Evolutionary conservation across 1,140 invertebrate species (phyloP).

Genomic region (Ridgeia piscesae): DNA sequence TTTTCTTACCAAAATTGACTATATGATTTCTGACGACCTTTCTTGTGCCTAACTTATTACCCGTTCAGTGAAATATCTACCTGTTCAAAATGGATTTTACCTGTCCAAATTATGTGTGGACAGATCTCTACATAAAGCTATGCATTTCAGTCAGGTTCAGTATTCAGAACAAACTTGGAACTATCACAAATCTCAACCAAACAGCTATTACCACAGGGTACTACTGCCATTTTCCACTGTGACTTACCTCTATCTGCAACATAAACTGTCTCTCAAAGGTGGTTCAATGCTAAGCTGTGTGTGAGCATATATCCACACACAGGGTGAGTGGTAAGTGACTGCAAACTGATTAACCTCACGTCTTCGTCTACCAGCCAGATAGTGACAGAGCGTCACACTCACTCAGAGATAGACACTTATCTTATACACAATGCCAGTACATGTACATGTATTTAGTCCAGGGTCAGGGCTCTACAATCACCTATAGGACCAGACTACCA

Average conservation of each 20-base stretch:
- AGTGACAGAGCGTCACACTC: not conserved
- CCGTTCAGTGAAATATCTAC: too few species aligned
- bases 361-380: not conserved
- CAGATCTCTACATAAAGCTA: too few species aligned
- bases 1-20: too few species aligned
- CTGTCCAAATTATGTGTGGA: too few species aligned
- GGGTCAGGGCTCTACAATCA: not conserved
- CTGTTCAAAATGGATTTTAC: too few species aligned
- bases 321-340: not conserved
- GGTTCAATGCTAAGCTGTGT: not conserved
- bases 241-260: not conserved
- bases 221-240: not conserved
- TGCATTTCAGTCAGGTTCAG: too few species aligned
- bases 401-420: not conserved
- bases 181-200: too few species aligned
- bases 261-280: not conserved
- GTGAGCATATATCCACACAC: not conserved
- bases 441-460: conserved; percentile 5
- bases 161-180: too few species aligned
- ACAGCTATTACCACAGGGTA: too few species aligned
- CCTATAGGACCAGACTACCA: not conserved
- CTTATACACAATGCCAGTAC: not conserved
- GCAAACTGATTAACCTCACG: not conserved
- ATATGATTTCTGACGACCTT: too few species aligned
- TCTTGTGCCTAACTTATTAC: too few species aligned